A percentile compares a stretch with the other conserved stretches of the same genome.
Evolutionary conservation across 1,140 invertebrate species (phyloP).

Genomic region (Physella acuta): DNA sequence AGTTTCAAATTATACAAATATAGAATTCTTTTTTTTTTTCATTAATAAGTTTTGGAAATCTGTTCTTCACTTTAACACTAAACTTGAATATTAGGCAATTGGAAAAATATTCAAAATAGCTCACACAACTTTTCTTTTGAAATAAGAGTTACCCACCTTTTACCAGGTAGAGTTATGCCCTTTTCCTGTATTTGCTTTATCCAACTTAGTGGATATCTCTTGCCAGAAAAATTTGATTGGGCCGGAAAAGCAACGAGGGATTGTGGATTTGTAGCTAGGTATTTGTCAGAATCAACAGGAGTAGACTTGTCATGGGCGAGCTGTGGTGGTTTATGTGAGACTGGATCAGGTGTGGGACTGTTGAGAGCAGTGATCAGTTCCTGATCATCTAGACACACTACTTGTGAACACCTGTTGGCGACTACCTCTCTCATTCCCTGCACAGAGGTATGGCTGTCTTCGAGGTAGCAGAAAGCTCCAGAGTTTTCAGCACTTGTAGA

Average conservation of each 20-base stretch:
- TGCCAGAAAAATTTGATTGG: constrained; percentile 92
- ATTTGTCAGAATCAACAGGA: constrained; percentile 11
- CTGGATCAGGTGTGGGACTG: background rate
- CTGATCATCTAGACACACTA: constrained; percentile 43
- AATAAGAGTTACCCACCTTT: constrained; percentile 16
- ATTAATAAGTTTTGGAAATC: too few species aligned
- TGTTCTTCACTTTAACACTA: too few species aligned
- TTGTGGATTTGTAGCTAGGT: background rate
- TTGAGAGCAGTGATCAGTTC: constrained; percentile 24
- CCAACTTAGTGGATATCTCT: constrained; percentile 74
- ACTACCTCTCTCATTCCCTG: constrained; percentile 80
- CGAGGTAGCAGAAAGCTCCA: constrained; percentile 72
- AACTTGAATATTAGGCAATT: too few species aligned
- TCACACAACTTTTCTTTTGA: too few species aligned
- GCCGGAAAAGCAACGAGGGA: constrained; percentile 85
- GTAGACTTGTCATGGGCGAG: background rate
- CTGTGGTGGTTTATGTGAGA: background rate
- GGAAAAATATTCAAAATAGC: too few species aligned
- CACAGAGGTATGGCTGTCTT: constrained; percentile 94
- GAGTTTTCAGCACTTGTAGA: background rate
- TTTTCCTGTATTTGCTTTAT: constrained; percentile 69
- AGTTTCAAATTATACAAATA: too few species aligned
- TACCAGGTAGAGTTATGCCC: constrained; percentile 61
- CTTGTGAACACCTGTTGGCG: constrained; percentile 29
- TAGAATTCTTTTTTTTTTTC: too few species aligned